A percentile compares a stretch with the other conserved stretches of the same genome.
phyloP scores from a whole-genome alignment of 2,888 invertebrate genomes.

The Pelosia muscerda region DNA sequence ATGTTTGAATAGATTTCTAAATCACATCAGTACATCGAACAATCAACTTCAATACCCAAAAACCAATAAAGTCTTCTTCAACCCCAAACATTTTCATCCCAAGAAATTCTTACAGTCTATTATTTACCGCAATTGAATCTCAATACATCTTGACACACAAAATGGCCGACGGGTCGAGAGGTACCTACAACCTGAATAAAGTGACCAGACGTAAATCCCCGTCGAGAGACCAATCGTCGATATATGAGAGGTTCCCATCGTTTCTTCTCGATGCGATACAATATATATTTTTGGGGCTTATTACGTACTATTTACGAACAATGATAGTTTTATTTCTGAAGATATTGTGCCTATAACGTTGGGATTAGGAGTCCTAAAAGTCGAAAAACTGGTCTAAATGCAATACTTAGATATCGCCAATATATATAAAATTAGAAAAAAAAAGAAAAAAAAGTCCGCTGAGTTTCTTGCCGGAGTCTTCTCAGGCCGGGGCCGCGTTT shows the following conservation, averaged over 20 bases:
- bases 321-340: not conserved
- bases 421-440: too few species aligned
- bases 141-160: constrained; percentile 25
- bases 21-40: not conserved
- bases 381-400: too few species aligned
- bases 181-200: constrained; percentile 52
- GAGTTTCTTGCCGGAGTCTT: too few species aligned
- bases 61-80: not conserved
- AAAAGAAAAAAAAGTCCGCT: too few species aligned
- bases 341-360: not conserved
- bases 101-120: not conserved
- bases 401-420: too few species aligned
- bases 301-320: constrained; percentile 38
- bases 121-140: constrained; percentile 22
- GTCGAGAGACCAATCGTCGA: constrained; percentile 54
- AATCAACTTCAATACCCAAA: not conserved
- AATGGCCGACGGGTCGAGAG: constrained; percentile 33
- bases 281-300: constrained; percentile 48
- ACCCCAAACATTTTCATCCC: not conserved
- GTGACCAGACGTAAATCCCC: constrained; percentile 53
- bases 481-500: too few species aligned
- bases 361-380: too few species aligned
- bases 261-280: constrained; percentile 60
- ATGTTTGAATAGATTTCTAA: too few species aligned
- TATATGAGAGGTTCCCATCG: constrained; percentile 56